Base-by-base conservation (phyloP, 2,888 invertebrate genomes). In the Candidula unifasciata region DNA sequence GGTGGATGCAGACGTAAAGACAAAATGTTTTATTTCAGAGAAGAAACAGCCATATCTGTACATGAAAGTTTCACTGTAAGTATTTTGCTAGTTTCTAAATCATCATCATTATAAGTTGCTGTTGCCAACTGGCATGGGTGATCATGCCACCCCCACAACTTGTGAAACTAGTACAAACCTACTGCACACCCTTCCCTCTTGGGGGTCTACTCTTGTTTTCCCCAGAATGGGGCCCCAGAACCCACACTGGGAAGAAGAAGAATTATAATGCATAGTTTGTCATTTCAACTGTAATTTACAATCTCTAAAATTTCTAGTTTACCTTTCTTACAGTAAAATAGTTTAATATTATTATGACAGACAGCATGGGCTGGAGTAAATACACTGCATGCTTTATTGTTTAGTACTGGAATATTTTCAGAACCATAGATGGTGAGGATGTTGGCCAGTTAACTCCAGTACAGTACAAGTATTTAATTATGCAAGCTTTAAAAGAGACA, bases 401-500 rank as follows among this genome's bases (percentile, higher is more conserved):
- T 24, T 21, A 60, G 21, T 3, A 5, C 21, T 44, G 44, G 2
- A 44, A 44, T 44, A 44, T 64, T 52, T 16, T 69, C 33, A 83
- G 83, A 57, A 83, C 78, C 27, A 69, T 83, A 64, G 83, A 78
- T 33, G 33, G 35, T 35, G 83, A 78, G 52, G 78, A 73, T 71
- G 68, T 37, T 1, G 44, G 66, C 37, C 68, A 77, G 57, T 35
- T 77, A 44, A 21, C 68, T 37, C 54, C 69, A 8, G 52, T 57
- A 8, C 78, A 78, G 71, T 83, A 71, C 71, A 83, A 83, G 24
- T 83, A 37, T 44, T 64, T 78, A n/a, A 60, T 83, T 16, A 54
- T 78, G 77, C 57, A 83, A 60, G 83, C 83, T n/a, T 13, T 83
- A 13, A 83, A 83, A 27, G 78, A 83, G 35, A 71, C 83, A 30